phyloP scores from a whole-genome alignment of 2,113 vertebrate genomes.

The Mustelus asterias region DNA sequence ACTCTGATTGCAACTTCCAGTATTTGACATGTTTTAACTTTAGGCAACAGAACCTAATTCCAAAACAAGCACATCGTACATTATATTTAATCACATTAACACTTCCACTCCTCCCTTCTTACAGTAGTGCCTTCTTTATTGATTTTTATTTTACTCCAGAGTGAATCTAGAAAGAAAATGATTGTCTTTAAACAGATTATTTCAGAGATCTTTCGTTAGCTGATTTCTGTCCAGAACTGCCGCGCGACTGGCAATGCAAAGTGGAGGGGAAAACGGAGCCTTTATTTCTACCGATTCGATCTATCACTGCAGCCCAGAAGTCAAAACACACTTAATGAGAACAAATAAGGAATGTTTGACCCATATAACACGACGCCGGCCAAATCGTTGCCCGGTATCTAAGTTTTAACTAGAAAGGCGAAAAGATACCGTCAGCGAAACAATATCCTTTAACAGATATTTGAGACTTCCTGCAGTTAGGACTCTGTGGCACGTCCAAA shows the following conservation, averaged over 20 bases:
- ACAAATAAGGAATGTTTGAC: not conserved
- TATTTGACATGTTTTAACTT: conserved; percentile 32
- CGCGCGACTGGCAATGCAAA: not conserved
- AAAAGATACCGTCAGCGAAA: not conserved
- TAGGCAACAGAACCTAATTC: conserved; percentile 23
- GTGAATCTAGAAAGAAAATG: not conserved
- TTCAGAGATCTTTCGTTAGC: not conserved
- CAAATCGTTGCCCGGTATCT: not conserved
- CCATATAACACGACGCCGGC: not conserved
- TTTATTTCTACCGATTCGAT: conserved; percentile 7
- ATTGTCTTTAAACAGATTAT: not conserved
- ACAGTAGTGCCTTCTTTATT: too few species aligned
- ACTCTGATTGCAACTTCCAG: not conserved
- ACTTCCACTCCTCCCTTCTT: not conserved
- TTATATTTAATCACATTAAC: not conserved
- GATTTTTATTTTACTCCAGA: not conserved
- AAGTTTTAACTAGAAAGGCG: not conserved
- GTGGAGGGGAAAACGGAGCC: not conserved
- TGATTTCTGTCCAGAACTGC: not conserved
- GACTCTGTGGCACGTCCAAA: not conserved
- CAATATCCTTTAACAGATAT: conserved; percentile 27
- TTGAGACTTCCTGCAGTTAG: conserved; percentile 4
- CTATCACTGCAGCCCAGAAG: not conserved
- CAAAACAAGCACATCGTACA: conserved; percentile 21
- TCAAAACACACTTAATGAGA: not conserved